Conservation (phyloP, 2,888 invertebrate species). For the Caradrina clavipalpis region DNA sequence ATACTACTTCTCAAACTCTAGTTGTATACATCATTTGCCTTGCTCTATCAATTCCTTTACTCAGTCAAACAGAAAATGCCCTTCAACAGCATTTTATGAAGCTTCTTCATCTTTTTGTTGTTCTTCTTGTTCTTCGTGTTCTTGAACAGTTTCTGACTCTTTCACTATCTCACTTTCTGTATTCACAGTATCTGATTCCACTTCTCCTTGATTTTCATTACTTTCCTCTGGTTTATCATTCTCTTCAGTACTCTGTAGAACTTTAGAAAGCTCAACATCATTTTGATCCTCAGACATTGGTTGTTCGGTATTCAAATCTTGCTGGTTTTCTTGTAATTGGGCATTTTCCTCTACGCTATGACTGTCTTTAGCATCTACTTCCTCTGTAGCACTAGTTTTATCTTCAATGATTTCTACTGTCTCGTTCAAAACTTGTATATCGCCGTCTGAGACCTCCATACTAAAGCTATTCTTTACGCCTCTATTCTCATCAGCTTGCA, state of each 20-base stretch:
- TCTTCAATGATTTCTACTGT: constrained; percentile 77
- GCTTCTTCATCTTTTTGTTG: constrained; percentile 27
- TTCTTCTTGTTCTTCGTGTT: neutral
- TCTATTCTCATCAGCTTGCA: constrained; percentile 75
- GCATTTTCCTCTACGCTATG: constrained; percentile 50
- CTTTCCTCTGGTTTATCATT: constrained; percentile 3
- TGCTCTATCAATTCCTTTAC: constrained; percentile 59
- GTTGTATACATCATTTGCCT: constrained; percentile 55
- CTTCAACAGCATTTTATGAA: constrained; percentile 34
- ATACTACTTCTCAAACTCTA: constrained; percentile 48
- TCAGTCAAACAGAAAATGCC: constrained; percentile 54
- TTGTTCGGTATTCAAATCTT: constrained; percentile 27
- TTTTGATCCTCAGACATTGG: constrained; percentile 17
- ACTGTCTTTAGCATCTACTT: constrained; percentile 51
- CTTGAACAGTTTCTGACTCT: constrained; percentile 27
- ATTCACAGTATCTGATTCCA: constrained; percentile 15
- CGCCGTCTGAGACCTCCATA: constrained; percentile 85
- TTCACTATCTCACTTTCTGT: constrained; percentile 20
- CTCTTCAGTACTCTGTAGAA: constrained; percentile 1
- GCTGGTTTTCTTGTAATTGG: constrained; percentile 46
- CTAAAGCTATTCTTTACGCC: constrained; percentile 85
- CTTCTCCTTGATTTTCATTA: constrained; percentile 19
- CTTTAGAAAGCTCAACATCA: constrained; percentile 14
- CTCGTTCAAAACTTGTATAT: constrained; percentile 81
- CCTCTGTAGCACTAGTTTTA: constrained; percentile 54